phyloP scores from a whole-genome alignment of 92 coral and sea anemone species.

The Blastomussa wellsi region DNA sequence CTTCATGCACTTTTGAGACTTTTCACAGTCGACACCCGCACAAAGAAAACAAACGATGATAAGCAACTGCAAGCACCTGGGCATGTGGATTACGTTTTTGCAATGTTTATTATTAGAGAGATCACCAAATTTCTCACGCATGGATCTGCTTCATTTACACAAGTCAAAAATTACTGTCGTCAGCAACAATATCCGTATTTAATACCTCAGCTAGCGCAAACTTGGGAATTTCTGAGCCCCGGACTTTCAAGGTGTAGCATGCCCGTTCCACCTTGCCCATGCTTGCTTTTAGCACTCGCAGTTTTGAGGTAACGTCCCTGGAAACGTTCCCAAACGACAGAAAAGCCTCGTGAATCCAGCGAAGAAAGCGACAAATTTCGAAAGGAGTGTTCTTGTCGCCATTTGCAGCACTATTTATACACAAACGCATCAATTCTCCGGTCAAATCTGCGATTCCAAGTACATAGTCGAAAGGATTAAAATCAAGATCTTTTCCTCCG shows the following conservation, averaged over 20 bases:
- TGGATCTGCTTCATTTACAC: background rate
- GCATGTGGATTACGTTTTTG: too few relatives aligned
- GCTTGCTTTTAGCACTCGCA: constrained; percentile 76
- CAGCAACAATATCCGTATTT: constrained; percentile 1
- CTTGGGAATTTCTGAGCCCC: constrained; percentile 93
- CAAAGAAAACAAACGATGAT: too few relatives aligned
- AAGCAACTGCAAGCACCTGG: too few relatives aligned
- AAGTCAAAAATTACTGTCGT: constrained; percentile 3
- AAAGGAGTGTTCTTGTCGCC: constrained; percentile 82
- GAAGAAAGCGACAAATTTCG: constrained; percentile 76
- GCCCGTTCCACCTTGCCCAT: constrained; percentile 86
- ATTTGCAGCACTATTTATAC: constrained; percentile 88
- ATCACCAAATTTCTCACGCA: background rate
- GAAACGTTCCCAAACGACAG: constrained; percentile 67
- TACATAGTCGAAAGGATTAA: constrained; percentile 80
- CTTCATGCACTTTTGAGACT: too few relatives aligned
- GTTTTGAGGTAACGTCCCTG: constrained; percentile 75
- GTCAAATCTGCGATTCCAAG: constrained; percentile 98
- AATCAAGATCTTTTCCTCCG: constrained; percentile 26
- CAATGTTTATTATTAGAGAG: too few relatives aligned
- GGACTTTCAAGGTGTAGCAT: constrained; percentile 86
- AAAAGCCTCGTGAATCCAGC: constrained; percentile 75
- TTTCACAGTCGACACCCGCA: too few relatives aligned
- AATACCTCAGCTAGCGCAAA: constrained; percentile 78
- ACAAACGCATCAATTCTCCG: constrained; percentile 94